phyloP scores from a whole-genome alignment of 2,888 invertebrate genomes.

The Tinea trinotella region DNA sequence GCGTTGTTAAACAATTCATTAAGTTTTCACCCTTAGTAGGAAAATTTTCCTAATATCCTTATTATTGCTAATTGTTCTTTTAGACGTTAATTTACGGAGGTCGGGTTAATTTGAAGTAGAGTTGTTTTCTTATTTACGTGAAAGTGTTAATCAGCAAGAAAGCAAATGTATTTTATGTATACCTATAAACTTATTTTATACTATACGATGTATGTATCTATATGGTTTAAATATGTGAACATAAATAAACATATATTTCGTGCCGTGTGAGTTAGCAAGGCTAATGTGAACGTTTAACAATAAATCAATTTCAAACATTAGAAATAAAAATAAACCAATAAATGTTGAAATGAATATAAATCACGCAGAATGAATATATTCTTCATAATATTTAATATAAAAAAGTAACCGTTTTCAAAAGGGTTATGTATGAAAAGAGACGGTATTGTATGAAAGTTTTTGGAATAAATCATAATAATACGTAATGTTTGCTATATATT shows the following conservation, averaged over 20 bases:
- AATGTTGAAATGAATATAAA: constrained; percentile 1
- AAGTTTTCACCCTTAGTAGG: constrained; percentile 22
- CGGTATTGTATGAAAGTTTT: constrained; percentile 1
- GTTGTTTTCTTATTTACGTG: neutral
- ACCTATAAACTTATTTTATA: no score
- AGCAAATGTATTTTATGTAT: no score
- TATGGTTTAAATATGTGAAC: no score
- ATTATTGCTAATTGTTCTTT: constrained; percentile 14
- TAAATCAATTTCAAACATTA: constrained; percentile 3
- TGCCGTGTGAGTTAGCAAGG: no score
- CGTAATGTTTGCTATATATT: neutral
- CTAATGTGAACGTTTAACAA: neutral
- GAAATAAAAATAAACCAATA: neutral
- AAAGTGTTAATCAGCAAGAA: neutral
- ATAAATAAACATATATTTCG: no score
- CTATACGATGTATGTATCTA: no score
- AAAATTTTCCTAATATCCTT: constrained; percentile 11
- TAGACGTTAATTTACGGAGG: neutral
- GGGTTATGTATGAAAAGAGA: constrained; percentile 1
- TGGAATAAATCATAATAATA: constrained; percentile 6
- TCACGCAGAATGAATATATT: constrained; percentile 8
- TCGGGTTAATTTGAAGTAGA: neutral
- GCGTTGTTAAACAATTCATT: constrained; percentile 29
- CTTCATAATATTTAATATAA: neutral
- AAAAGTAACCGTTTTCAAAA: constrained; percentile 4